Percentiles rank a stretch among this genome's conserved stretches.
phyloP scores from a whole-genome alignment of 2,113 vertebrate genomes.

The Abramis brama region DNA sequence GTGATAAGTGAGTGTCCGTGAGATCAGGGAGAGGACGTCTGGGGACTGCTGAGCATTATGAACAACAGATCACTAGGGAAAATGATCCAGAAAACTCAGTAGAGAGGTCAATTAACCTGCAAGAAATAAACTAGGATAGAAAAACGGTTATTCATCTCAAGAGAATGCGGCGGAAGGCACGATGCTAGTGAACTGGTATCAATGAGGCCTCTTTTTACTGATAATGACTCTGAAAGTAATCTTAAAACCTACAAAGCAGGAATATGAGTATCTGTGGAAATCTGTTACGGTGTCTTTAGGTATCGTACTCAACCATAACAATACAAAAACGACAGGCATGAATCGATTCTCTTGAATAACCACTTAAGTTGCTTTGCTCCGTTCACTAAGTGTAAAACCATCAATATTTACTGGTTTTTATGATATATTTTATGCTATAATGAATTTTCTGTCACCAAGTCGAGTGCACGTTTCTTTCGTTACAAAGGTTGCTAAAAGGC shows the following conservation, averaged over 20 bases:
- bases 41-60: slow-evolving; percentile 26
- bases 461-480: neutral
- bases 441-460: neutral
- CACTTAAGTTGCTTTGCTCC: neutral
- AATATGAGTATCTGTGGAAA: neutral
- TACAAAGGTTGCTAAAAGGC: slow-evolving; percentile 15
- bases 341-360: neutral
- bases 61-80: neutral
- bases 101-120: neutral
- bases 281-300: neutral
- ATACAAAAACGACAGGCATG: neutral
- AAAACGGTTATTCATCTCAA: neutral
- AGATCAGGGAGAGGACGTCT: slow-evolving; percentile 28
- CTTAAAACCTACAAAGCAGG: neutral
- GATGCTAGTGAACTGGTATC: neutral
- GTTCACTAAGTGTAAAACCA: neutral
- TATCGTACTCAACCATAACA: neutral
- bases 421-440: neutral
- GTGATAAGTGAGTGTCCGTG: slow-evolving; percentile 35
- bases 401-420: neutral
- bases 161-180: neutral
- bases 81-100: neutral
- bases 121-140: neutral
- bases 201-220: neutral
- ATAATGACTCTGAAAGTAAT: neutral